Conservation (phyloP, 2,113 vertebrate genomes). For the Myxocyprinus asiaticus region DNA sequence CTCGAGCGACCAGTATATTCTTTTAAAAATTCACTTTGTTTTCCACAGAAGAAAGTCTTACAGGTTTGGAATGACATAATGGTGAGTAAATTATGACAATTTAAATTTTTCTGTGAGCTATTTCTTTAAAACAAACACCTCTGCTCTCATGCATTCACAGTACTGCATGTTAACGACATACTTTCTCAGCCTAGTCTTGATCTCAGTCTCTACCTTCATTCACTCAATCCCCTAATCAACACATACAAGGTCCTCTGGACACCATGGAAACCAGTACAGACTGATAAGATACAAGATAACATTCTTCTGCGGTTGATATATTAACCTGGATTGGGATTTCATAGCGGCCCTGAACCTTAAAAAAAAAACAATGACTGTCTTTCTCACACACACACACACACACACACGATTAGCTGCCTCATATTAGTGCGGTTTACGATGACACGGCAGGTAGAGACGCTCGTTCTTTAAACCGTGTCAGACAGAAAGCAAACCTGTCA, state of each 20-base stretch:
- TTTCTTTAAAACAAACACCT: background rate
- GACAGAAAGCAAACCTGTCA: conserved; percentile 27
- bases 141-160: background rate
- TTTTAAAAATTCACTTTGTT: too few species aligned
- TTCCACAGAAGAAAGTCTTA: too few species aligned
- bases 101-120: too few species aligned
- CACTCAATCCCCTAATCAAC: conserved; percentile 1
- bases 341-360: background rate
- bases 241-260: conserved; percentile 29
- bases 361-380: conserved; percentile 55
- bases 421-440: conserved; percentile 8
- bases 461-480: background rate
- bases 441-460: conserved; percentile 30
- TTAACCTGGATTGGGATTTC: conserved; percentile 50
- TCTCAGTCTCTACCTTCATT: background rate
- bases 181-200: background rate
- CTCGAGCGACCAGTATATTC: too few species aligned
- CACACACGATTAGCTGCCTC: background rate
- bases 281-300: conserved; percentile 60
- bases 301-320: conserved; percentile 51
- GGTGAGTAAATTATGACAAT: too few species aligned
- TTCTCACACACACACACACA: conserved; percentile 44
- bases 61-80: too few species aligned
- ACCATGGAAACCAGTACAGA: conserved; percentile 56
- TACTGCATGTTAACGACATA: background rate